phyloP scores from a whole-genome alignment of 2,113 vertebrate genomes.

The Cephalopholis sonnerati region DNA sequence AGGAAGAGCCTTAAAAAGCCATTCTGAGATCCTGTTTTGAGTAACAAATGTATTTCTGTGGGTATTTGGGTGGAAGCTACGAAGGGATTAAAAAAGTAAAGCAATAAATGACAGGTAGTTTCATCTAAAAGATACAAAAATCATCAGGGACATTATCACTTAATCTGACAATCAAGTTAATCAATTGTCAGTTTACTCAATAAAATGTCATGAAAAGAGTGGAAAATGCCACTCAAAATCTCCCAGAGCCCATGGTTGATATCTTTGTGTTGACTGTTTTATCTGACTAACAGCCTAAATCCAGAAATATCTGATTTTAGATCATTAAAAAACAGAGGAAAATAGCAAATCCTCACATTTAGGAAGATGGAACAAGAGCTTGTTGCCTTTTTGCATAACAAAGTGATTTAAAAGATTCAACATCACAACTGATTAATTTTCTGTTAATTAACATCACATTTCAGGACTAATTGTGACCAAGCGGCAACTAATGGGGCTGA shows the following conservation, averaged over 20 bases:
- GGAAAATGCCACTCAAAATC: background rate
- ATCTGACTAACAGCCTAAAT: background rate
- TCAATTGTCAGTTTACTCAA: background rate
- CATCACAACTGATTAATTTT: background rate
- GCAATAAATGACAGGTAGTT: background rate
- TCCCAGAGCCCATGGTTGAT: background rate
- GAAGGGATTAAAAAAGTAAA: background rate
- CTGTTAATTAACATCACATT: background rate
- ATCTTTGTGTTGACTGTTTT: background rate
- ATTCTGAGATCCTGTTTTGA: background rate
- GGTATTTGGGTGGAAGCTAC: background rate
- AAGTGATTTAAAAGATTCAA: background rate
- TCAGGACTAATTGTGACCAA: conserved; percentile 5
- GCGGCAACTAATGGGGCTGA: too few species aligned
- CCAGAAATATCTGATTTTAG: background rate
- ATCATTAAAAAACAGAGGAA: background rate
- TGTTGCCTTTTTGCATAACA: background rate
- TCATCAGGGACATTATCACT: background rate
- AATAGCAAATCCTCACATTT: background rate
- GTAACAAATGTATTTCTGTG: background rate
- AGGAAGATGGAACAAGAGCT: background rate
- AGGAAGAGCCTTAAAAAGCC: background rate
- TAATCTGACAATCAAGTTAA: background rate
- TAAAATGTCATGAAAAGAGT: background rate
- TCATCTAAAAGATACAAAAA: background rate